Conservation (phyloP, 2,888 invertebrate species). For the Merodon equestris region DNA sequence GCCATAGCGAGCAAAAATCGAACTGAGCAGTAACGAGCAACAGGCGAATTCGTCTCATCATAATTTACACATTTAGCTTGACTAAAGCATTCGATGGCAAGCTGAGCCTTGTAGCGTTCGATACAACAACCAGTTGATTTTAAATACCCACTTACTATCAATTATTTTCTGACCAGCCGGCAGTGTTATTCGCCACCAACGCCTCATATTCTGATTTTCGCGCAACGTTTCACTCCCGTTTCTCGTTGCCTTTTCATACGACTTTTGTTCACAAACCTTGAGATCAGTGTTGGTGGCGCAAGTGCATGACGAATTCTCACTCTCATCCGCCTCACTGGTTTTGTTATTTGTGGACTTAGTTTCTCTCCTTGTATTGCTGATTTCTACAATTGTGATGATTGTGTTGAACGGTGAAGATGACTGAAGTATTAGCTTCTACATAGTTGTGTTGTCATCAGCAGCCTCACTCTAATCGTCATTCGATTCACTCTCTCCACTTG, state of each 20-base stretch:
- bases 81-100: conserved; percentile 55
- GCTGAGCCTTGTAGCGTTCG: conserved; percentile 40
- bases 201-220: conserved; percentile 20
- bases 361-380: neutral
- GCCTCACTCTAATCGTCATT: conserved; percentile 1
- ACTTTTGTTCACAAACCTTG: neutral
- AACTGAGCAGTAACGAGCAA: conserved; percentile 33
- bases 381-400: neutral
- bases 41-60: conserved; percentile 52
- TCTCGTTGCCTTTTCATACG: conserved; percentile 25
- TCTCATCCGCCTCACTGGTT: too few species aligned
- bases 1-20: conserved; percentile 30
- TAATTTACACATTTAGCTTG: conserved; percentile 52
- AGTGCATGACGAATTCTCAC: conserved; percentile 11
- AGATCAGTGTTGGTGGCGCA: neutral
- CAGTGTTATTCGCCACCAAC: conserved; percentile 11
- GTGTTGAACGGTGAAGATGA: neutral
- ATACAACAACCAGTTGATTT: conserved; percentile 47
- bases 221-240: conserved; percentile 19
- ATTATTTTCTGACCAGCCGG: conserved; percentile 43
- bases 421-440: conserved; percentile 12
- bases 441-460: conserved; percentile 1
- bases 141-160: conserved; percentile 48
- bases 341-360: neutral
- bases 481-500: conserved; percentile 1